Percentiles rank a stretch among this genome's conserved stretches.
These are phyloP conservation scores for Brachyhypopomus gauderio DNA, from an alignment of 2,113 vertebrate species.

Conservation along the genomic window DNA sequence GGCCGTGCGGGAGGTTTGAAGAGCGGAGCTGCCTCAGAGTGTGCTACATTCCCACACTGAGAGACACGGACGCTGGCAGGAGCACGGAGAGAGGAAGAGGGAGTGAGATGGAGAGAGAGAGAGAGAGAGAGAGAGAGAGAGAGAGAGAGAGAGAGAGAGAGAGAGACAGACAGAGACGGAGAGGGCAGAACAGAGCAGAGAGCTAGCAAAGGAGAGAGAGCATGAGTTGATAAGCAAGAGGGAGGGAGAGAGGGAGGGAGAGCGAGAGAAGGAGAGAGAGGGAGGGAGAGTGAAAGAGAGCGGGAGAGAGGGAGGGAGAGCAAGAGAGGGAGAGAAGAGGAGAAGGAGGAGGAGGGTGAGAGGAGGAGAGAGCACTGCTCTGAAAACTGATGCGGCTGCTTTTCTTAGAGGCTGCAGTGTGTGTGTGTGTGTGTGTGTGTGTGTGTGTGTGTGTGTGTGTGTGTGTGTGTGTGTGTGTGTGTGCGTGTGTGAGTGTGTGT, in stretches of 20 bases:
- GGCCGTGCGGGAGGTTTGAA: constrained; percentile 47
- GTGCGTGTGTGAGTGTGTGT: constrained; percentile 29
- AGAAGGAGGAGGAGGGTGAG: constrained; percentile 32
- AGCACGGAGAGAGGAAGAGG: constrained; percentile 64
- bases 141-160: constrained; percentile 61
- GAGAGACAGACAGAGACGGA: constrained; percentile 63
- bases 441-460: constrained; percentile 49
- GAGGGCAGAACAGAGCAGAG: constrained; percentile 50
- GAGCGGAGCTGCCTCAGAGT: constrained; percentile 58
- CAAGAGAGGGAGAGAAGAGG: constrained; percentile 44
- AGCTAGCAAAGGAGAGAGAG: constrained; percentile 27
- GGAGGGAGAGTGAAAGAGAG: constrained; percentile 38
- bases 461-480: constrained; percentile 19
- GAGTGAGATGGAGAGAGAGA: constrained; percentile 53
- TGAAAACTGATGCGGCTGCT: constrained; percentile 78
- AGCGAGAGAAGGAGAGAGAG: constrained; percentile 34
- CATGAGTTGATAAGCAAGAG: constrained; percentile 4
- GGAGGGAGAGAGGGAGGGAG: constrained; percentile 38
- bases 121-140: constrained; percentile 60
- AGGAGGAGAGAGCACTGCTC: constrained; percentile 63
- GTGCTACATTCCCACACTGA: constrained; percentile 78
- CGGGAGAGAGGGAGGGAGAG: constrained; percentile 50
- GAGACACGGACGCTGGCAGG: constrained; percentile 67
- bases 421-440: constrained; percentile 51
- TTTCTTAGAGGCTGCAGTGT: constrained; percentile 77